A percentile compares a stretch with the other conserved stretches of the same genome.
These are phyloP conservation scores for Tetropium fuscum DNA, from an alignment of 2,888 invertebrate species.

Conservation along the genomic window DNA sequence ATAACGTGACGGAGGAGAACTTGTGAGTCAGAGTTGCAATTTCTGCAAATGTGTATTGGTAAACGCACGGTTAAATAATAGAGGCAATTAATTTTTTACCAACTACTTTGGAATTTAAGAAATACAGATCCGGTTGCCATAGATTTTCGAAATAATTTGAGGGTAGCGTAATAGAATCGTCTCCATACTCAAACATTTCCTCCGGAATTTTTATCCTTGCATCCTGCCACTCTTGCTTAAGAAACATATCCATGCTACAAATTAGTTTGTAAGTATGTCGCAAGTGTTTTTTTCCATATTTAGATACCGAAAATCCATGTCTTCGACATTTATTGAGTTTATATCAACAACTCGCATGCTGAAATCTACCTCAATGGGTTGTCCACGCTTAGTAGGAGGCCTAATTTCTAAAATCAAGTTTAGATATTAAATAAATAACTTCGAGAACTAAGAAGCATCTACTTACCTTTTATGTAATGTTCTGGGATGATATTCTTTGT, in stretches of 20 bases:
- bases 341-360: slow-evolving; percentile 88
- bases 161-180: slow-evolving; percentile 83
- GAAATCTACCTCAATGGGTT: slow-evolving; percentile 82
- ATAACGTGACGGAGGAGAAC: slow-evolving; percentile 84
- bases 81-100: slow-evolving; percentile 73
- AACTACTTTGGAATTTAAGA: slow-evolving; percentile 86
- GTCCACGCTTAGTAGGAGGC: slow-evolving; percentile 78
- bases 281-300: no score
- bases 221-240: slow-evolving; percentile 85
- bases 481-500: slow-evolving; percentile 53
- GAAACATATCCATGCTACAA: slow-evolving; percentile 85
- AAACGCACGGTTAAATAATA: no score
- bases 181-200: slow-evolving; percentile 83
- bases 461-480: slow-evolving; percentile 53
- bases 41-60: slow-evolving; percentile 67
- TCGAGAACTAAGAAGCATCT: not conserved
- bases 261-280: no score
- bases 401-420: slow-evolving; percentile 73
- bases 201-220: slow-evolving; percentile 80
- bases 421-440: no score
- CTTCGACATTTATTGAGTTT: slow-evolving; percentile 88
- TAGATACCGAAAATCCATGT: slow-evolving; percentile 87
- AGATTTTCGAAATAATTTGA: slow-evolving; percentile 85
- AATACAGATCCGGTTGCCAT: slow-evolving; percentile 91
- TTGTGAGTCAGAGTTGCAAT: slow-evolving; percentile 84